Percentiles rank a stretch among this genome's conserved stretches.
These are phyloP conservation scores for Stenurella melanura DNA, from an alignment of 2,888 invertebrate genomes.

Conservation along the genomic window DNA sequence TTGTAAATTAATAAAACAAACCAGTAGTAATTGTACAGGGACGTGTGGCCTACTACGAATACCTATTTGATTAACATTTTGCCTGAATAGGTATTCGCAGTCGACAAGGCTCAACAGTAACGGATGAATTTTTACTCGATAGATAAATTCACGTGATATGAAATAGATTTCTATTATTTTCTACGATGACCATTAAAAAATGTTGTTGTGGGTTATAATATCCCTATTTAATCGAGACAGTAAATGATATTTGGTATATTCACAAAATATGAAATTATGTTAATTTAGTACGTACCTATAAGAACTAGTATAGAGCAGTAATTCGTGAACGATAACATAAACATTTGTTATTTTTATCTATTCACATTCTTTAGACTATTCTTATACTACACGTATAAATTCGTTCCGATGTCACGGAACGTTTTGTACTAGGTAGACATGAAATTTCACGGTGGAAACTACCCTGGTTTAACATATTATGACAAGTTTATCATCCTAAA, in stretches of 20 bases:
- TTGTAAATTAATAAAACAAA: too few species aligned
- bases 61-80: too few species aligned
- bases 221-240: too few species aligned
- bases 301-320: background rate
- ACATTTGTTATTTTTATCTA: background rate
- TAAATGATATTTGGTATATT: background rate
- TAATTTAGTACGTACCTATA: background rate
- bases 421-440: background rate
- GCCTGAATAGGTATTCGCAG: too few species aligned
- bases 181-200: too few species aligned
- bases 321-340: background rate
- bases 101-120: too few species aligned
- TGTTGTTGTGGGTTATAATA: too few species aligned
- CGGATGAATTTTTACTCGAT: too few species aligned
- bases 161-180: too few species aligned
- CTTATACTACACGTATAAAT: background rate
- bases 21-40: too few species aligned
- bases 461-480: conserved; percentile 19
- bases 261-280: background rate
- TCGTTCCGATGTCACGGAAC: background rate
- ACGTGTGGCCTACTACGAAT: too few species aligned
- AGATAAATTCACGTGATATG: too few species aligned
- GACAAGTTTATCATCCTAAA: conserved; percentile 24
- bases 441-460: conserved; percentile 5
- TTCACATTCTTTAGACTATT: background rate